Evolutionary conservation across 2,888 invertebrate species (phyloP).

Genomic region (Netelia melanura): DNA sequence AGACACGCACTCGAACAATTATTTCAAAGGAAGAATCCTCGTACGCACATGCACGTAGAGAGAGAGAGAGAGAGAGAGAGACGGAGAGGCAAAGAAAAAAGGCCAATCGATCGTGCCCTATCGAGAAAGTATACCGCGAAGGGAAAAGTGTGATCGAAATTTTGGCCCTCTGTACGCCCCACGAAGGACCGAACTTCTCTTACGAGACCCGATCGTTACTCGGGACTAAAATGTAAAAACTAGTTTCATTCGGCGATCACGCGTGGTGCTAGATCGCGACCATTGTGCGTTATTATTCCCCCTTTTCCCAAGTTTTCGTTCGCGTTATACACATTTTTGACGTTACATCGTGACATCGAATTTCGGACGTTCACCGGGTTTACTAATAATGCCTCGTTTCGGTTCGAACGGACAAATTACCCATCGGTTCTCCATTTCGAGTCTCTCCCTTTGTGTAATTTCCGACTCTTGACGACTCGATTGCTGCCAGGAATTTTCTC

Average conservation of each 20-base stretch:
- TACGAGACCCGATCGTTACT: constrained; percentile 62
- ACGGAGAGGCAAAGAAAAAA: neutral
- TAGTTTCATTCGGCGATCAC: constrained; percentile 47
- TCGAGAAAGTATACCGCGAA: neutral
- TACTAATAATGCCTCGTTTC: neutral
- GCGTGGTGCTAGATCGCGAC: constrained; percentile 51
- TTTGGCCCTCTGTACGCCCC: constrained; percentile 31
- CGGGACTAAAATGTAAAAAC: constrained; percentile 55
- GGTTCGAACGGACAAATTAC: neutral
- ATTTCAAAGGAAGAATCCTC: neutral
- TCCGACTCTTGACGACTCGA: no score
- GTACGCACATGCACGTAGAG: neutral
- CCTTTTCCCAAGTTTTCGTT: neutral
- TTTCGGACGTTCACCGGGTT: neutral
- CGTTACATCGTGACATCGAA: neutral
- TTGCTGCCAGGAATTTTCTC: no score
- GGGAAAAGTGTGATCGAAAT: constrained; percentile 22
- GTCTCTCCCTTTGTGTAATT: no score
- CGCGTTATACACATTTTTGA: neutral
- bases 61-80: neutral
- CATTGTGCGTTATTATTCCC: neutral
- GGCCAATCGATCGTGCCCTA: constrained; percentile 36
- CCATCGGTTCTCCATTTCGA: neutral
- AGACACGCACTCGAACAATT: neutral
- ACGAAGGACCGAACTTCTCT: constrained; percentile 18